These are phyloP conservation scores for Drosophila ogumai DNA, from an alignment of 1,140 invertebrate genomes.

Conservation along the genomic window DNA sequence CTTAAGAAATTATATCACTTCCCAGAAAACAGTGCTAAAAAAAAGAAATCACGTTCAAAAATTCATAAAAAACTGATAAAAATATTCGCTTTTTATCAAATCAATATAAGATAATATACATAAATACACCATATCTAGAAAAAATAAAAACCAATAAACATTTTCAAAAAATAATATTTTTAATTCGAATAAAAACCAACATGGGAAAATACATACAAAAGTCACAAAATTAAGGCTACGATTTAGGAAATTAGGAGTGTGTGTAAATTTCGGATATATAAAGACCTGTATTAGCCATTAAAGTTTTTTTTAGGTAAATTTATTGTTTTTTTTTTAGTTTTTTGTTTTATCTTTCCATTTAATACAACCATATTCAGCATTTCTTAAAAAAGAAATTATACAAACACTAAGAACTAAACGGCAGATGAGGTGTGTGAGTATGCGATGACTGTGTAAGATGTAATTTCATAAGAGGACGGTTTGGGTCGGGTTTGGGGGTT, in stretches of 20 bases:
- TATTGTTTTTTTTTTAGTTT: conserved; percentile 29
- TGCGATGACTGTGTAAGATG: conserved; percentile 47
- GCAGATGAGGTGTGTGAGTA: conserved; percentile 38
- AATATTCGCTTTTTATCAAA: conserved; percentile 22
- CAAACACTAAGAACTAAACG: conserved; percentile 66
- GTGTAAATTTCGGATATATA: conserved; percentile 57
- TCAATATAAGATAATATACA: neutral
- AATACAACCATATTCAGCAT: conserved; percentile 74
- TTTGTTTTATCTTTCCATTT: conserved; percentile 29
- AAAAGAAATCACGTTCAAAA: conserved; percentile 37
- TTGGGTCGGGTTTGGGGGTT: conserved; percentile 14
- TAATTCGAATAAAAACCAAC: conserved; percentile 72
- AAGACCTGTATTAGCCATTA: conserved; percentile 42
- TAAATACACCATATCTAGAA: neutral
- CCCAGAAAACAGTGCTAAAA: conserved; percentile 11
- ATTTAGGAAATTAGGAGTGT: conserved; percentile 17
- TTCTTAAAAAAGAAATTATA: conserved; percentile 68
- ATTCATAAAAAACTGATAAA: conserved; percentile 32
- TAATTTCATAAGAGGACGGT: conserved; percentile 77
- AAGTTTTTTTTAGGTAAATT: conserved; percentile 34
- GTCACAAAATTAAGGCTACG: conserved; percentile 48
- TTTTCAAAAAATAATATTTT: conserved; percentile 55
- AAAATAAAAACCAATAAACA: conserved; percentile 7
- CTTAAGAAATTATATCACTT: conserved; percentile 28
- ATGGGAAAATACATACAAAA: conserved; percentile 69